A percentile compares a stretch with the other conserved stretches of the same genome.
Conservation (phyloP, 2,113 vertebrate genomes). For the Prolemur simus region DNA sequence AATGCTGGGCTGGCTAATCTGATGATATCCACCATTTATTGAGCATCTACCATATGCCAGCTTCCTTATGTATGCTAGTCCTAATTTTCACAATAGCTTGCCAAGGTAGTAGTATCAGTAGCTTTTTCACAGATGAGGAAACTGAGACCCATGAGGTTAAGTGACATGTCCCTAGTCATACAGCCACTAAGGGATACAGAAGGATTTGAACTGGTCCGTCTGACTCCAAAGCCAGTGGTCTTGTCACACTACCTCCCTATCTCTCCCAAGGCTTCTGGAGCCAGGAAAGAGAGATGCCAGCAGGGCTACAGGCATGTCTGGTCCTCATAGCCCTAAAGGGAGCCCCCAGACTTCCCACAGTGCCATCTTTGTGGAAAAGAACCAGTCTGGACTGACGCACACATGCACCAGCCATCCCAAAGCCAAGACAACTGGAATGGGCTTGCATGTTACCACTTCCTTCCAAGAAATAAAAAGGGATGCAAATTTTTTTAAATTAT, state of each 20-base stretch:
- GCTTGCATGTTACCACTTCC: neutral
- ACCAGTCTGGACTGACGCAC: neutral
- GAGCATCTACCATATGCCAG: neutral
- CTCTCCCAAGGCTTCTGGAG: neutral
- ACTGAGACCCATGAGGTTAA: neutral
- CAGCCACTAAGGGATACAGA: neutral
- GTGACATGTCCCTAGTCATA: neutral
- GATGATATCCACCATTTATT: neutral
- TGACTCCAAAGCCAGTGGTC: neutral
- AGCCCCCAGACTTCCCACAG: neutral
- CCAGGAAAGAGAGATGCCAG: neutral
- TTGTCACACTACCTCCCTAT: neutral
- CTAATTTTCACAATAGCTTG: neutral
- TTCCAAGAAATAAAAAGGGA: slow-evolving; percentile 21
- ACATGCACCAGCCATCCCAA: neutral
- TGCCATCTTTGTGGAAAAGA: neutral
- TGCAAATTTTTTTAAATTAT: neutral
- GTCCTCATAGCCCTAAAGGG: neutral
- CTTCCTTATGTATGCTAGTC: neutral
- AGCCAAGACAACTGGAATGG: neutral
- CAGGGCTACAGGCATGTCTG: neutral
- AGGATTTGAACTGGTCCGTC: neutral
- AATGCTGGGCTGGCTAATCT: neutral
- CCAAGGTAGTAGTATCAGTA: neutral
- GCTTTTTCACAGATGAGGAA: slow-evolving; percentile 17